phyloP scores from a whole-genome alignment of 2,797 vertebrate genomes.

The Pseudochromis fuscus region DNA sequence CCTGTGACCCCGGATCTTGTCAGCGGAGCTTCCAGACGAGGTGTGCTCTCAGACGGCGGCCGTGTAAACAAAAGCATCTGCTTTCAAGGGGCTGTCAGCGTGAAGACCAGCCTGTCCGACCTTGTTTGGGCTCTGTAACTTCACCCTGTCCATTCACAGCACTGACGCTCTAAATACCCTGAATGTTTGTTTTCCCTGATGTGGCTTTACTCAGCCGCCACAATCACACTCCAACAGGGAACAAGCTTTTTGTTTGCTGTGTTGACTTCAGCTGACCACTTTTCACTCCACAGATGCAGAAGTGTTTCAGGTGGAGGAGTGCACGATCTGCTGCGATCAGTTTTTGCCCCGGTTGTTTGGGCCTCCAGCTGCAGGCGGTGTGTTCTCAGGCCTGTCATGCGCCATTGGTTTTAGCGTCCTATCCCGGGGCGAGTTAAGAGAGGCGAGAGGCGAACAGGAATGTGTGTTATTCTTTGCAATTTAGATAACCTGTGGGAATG shows the following conservation, averaged over 20 bases:
- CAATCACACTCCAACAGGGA: conserved; percentile 3
- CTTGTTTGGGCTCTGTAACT: conserved; percentile 50
- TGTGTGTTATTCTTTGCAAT: conserved; percentile 74
- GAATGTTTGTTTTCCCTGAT: conserved; percentile 42
- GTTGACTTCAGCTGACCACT: conserved; percentile 20
- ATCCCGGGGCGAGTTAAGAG: conserved; percentile 55
- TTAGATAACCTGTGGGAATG: conserved; percentile 62
- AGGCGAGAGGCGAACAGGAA: conserved; percentile 66
- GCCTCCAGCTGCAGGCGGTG: conserved; percentile 48
- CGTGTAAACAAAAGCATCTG: conserved; percentile 60
- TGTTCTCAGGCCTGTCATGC: conserved; percentile 50
- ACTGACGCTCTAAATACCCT: conserved; percentile 37
- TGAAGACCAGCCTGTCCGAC: conserved; percentile 11
- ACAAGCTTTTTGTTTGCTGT: conserved; percentile 10
- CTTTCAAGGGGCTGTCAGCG: conserved; percentile 59
- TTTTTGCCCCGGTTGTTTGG: conserved; percentile 33
- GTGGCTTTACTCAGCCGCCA: conserved; percentile 24
- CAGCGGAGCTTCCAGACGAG: conserved; percentile 50
- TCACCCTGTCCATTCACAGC: conserved; percentile 28
- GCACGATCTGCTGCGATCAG: conserved; percentile 53
- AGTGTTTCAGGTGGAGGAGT: conserved; percentile 38
- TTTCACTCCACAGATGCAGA: conserved; percentile 36
- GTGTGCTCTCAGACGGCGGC: conserved; percentile 35
- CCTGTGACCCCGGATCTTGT: conserved; percentile 70
- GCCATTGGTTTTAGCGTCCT: conserved; percentile 43